Percentiles rank a stretch among this genome's conserved stretches.
These are phyloP conservation scores for Agonum fuliginosum DNA, from an alignment of 2,888 invertebrate genomes.

Conservation along the genomic window DNA sequence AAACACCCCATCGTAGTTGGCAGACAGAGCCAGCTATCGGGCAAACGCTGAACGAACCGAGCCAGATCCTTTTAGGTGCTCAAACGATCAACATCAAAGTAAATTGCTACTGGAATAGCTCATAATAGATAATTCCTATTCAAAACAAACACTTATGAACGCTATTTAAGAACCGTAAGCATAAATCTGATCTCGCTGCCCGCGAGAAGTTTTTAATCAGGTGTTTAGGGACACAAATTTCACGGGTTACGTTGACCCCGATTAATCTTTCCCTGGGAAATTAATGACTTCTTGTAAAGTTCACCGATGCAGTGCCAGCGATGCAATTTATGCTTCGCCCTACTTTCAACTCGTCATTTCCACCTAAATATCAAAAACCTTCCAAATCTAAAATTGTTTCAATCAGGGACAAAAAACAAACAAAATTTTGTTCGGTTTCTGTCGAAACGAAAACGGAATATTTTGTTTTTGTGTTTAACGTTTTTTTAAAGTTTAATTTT, in stretches of 20 bases:
- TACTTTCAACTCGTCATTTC: constrained; percentile 32
- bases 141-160: constrained; percentile 66
- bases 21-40: constrained; percentile 74
- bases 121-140: constrained; percentile 70
- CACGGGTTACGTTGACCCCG: constrained; percentile 51
- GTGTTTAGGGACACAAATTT: constrained; percentile 30
- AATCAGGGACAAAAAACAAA: no score
- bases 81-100: constrained; percentile 76
- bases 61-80: constrained; percentile 75
- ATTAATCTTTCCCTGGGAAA: constrained; percentile 49
- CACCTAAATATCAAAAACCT: background rate
- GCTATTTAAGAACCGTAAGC: constrained; percentile 51
- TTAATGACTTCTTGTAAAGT: constrained; percentile 56
- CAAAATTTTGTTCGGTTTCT: no score
- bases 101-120: constrained; percentile 70
- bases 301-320: constrained; percentile 48
- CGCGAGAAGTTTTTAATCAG: constrained; percentile 30
- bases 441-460: no score
- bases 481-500: no score
- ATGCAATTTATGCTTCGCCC: constrained; percentile 40
- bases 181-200: constrained; percentile 2
- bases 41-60: constrained; percentile 70
- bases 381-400: no score
- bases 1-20: constrained; percentile 59
- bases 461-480: no score